Percentiles rank a stretch among this genome's conserved stretches.
Evolutionary conservation across 2,888 invertebrate species (phyloP).

Genomic region (Scelioninae gen. 2): DNA sequence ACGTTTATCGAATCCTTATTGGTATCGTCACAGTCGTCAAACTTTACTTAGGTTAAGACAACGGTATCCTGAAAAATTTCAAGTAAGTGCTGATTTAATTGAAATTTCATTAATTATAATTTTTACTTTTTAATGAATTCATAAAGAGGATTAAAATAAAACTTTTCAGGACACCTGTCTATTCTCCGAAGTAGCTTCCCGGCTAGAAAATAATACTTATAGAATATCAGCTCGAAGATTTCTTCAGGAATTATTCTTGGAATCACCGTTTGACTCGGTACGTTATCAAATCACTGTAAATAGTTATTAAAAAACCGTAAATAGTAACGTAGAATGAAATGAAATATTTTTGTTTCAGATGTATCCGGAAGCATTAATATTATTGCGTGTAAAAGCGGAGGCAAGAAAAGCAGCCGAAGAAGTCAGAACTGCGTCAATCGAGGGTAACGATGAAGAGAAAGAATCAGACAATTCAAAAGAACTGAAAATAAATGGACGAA

Average conservation of each 20-base stretch:
- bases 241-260: conserved; percentile 94
- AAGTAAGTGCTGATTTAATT: conserved; percentile 61
- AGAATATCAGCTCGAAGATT: conserved; percentile 89
- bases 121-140: not conserved
- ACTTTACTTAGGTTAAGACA: conserved; percentile 86
- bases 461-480: conserved; percentile 63
- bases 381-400: conserved; percentile 67
- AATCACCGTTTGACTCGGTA: conserved; percentile 83
- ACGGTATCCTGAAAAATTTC: conserved; percentile 83
- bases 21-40: conserved; percentile 88
- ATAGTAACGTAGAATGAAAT: no score
- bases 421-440: conserved; percentile 52
- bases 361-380: conserved; percentile 72
- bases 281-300: conserved; percentile 20
- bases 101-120: no score
- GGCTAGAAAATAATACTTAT: conserved; percentile 87
- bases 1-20: conserved; percentile 86
- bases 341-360: conserved; percentile 64
- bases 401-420: conserved; percentile 57
- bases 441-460: conserved; percentile 53
- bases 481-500: conserved; percentile 70
- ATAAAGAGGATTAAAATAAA: no score
- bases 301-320: no score
- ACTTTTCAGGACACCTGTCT: conserved; percentile 86
- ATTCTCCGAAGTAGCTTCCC: conserved; percentile 92